phyloP scores from a whole-genome alignment of 2,888 invertebrate species.

The Apomyelois bistriatella region DNA sequence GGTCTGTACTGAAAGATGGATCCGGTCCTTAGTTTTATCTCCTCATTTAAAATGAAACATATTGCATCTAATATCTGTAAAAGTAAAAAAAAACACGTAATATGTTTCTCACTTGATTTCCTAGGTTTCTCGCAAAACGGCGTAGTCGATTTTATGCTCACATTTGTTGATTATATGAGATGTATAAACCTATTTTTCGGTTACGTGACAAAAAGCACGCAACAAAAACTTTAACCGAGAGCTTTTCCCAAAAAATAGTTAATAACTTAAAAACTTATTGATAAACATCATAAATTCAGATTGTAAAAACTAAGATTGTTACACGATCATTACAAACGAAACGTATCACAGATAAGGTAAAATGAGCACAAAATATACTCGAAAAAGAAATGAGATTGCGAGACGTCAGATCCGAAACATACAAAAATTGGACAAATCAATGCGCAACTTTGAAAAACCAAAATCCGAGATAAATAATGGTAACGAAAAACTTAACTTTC shows the following conservation, averaged over 20 bases:
- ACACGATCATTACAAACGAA: constrained; percentile 56
- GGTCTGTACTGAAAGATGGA: too few species aligned
- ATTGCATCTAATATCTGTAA: not conserved
- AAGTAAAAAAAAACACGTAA: too few species aligned
- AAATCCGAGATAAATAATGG: not conserved
- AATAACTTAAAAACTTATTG: constrained; percentile 1
- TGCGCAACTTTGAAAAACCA: constrained; percentile 4
- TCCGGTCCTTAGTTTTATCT: too few species aligned
- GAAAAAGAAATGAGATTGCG: constrained; percentile 28
- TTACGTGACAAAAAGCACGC: too few species aligned
- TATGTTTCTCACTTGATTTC: not conserved
- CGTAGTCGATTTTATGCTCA: too few species aligned
- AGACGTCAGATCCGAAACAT: constrained; percentile 22
- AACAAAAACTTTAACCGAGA: not conserved
- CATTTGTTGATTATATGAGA: too few species aligned
- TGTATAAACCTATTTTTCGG: too few species aligned
- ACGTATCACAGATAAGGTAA: constrained; percentile 73
- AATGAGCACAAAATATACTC: constrained; percentile 40
- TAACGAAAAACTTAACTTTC: not conserved
- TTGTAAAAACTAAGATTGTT: constrained; percentile 40
- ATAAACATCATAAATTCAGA: constrained; percentile 1
- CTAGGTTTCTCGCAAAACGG: not conserved
- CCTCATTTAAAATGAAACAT: too few species aligned
- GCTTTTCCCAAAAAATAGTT: not conserved
- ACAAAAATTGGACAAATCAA: constrained; percentile 8